Conservation (phyloP, 2,888 invertebrate genomes). For the Lottia gigantea region DNA sequence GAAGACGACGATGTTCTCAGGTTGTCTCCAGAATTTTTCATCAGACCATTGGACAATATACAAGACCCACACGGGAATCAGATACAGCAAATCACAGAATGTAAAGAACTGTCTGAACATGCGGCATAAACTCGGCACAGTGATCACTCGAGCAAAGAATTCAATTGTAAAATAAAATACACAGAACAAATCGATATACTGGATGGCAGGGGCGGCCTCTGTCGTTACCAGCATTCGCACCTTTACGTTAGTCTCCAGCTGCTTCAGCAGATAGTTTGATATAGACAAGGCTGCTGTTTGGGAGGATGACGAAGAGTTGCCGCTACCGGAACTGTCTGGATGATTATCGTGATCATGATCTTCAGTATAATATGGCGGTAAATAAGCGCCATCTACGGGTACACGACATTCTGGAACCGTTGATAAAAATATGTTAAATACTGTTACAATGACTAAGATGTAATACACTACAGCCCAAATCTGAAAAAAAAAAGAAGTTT, state of each 20-base stretch:
- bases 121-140: slow-evolving; percentile 34
- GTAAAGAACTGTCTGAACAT: slow-evolving; percentile 36
- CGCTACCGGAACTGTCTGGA: too few species aligned
- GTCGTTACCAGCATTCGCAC: slow-evolving; percentile 34
- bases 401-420: slow-evolving; percentile 44
- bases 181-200: slow-evolving; percentile 36
- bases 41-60: slow-evolving; percentile 32
- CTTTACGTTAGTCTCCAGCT: slow-evolving; percentile 27
- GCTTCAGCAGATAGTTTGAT: neutral
- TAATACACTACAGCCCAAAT: slow-evolving; percentile 46
- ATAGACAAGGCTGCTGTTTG: neutral
- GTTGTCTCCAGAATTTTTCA: slow-evolving; percentile 33
- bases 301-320: neutral
- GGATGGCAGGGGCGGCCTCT: slow-evolving; percentile 34
- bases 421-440: slow-evolving; percentile 42
- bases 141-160: slow-evolving; percentile 37
- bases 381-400: slow-evolving; percentile 22
- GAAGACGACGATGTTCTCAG: slow-evolving; percentile 24
- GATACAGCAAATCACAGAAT: slow-evolving; percentile 39
- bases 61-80: slow-evolving; percentile 40
- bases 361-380: slow-evolving; percentile 8
- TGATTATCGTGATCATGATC: neutral
- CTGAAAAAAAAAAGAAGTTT: slow-evolving; percentile 42
- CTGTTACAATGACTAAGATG: slow-evolving; percentile 42
- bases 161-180: slow-evolving; percentile 44